These are phyloP conservation scores for Cyaniris semiargus DNA, from an alignment of 2,888 invertebrate species.

Conservation along the genomic window DNA sequence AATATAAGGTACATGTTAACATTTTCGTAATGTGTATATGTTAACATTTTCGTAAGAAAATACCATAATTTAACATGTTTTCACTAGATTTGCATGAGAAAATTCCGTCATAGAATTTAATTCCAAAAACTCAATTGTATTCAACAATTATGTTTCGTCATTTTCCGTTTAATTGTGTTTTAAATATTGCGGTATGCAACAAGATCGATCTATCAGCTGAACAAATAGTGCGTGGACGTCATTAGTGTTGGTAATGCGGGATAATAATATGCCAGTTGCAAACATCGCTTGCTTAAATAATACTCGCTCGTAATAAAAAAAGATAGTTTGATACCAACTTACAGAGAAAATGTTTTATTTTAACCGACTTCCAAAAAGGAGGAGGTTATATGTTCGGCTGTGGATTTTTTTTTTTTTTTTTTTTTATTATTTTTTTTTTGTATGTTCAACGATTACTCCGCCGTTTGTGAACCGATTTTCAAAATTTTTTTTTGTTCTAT, in stretches of 20 bases:
- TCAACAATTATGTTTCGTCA: neutral
- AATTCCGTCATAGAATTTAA: neutral
- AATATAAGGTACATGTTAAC: neutral
- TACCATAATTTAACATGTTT: neutral
- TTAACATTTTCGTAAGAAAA: neutral
- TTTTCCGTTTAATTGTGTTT: neutral
- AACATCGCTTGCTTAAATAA: neutral
- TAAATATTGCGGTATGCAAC: slow-evolving; percentile 1
- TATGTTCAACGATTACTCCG: no score
- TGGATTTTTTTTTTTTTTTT: no score
- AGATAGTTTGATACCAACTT: no score
- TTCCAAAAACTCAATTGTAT: neutral
- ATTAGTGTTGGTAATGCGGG: slow-evolving; percentile 26
- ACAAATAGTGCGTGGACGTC: slow-evolving; percentile 29
- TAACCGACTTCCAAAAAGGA: no score
- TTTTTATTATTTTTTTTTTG: no score
- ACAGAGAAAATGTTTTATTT: no score
- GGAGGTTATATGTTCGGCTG: no score
- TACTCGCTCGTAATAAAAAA: neutral
- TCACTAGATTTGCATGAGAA: neutral
- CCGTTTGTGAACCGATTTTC: no score
- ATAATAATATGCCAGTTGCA: neutral
- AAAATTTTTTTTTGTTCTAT: no score
- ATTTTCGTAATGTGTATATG: no score
- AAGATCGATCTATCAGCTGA: slow-evolving; percentile 32